These are phyloP conservation scores for Muschampia plurimacula DNA, from an alignment of 2,888 invertebrate species.

Conservation along the genomic window DNA sequence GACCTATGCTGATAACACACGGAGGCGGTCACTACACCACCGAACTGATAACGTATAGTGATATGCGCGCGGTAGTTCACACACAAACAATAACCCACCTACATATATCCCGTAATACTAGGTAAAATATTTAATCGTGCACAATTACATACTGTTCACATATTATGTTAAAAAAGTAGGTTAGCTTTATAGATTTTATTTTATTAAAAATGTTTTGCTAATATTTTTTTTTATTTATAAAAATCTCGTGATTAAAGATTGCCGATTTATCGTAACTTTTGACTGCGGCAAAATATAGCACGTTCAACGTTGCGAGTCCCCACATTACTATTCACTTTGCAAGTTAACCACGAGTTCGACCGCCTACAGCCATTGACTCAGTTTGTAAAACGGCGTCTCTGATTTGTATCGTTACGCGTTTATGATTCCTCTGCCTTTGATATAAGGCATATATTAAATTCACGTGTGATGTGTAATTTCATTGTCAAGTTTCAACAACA, in stretches of 20 bases:
- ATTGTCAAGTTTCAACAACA: conserved; percentile 81
- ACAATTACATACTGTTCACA: conserved; percentile 6
- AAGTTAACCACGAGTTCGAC: conserved; percentile 68
- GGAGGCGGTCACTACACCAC: conserved; percentile 53
- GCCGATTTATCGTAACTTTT: conserved; percentile 35
- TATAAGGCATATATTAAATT: conserved; percentile 50
- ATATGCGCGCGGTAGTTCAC: conserved; percentile 51
- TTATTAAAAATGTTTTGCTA: not conserved
- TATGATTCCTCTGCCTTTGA: conserved; percentile 45
- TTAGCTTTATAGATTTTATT: not conserved
- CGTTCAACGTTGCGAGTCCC: conserved; percentile 64
- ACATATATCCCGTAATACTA: conserved; percentile 48
- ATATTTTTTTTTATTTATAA: conserved; percentile 7
- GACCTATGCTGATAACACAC: conserved; percentile 62
- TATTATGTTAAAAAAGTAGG: not conserved
- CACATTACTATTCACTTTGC: conserved; percentile 73
- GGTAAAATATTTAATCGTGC: conserved; percentile 66
- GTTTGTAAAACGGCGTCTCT: conserved; percentile 60
- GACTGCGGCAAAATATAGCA: conserved; percentile 47
- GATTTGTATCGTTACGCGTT: conserved; percentile 29
- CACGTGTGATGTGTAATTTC: conserved; percentile 58
- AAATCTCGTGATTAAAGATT: conserved; percentile 19
- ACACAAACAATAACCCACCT: conserved; percentile 40
- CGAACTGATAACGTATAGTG: conserved; percentile 59
- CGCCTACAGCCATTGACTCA: conserved; percentile 66